Evolutionary conservation across 2,888 invertebrate species (phyloP), one percentile per base, ranked within the genome.

Genomic region (Agrochola circellaris): DNA sequence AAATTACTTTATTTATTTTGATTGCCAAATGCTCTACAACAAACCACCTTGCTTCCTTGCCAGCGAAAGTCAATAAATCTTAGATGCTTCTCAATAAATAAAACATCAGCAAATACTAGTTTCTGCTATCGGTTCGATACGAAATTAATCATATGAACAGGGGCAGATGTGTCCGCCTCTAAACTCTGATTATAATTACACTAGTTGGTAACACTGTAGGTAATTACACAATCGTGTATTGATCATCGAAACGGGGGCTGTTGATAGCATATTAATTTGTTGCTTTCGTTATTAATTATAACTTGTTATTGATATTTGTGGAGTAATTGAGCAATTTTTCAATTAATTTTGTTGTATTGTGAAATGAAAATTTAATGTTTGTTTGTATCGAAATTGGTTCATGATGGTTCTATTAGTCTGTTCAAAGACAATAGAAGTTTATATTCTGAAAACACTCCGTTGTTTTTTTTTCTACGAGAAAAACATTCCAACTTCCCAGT

Each of bases 191-290:
- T 81, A 81, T 79, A 80, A 82, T 76, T 80, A 84, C 45, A 68
- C 66, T 42, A 74, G 45, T 86, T 69, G 56, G 64, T 74, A 72
- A 78, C 78, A 74, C 84, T 56, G 73, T n/a, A n/a, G n/a, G n/a
- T 58, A 77, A 86, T 85, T 88, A 87, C 79, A 85, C 78, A 82
- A 89, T 86, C 82, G 75, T 0, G 68, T 82, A 84, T 83, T 79
- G 88, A 87, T 86, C 73, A 81, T 85, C 70, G 61, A 51, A 84
- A 73, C 82, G 77, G 75, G 69, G 72, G 71, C 61, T 66, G 80
- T 76, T 81, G 85, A 77, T 74, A 76, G 73, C 72, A 54, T 77
- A 89, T 88, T 86, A 87, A 89, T 89, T 85, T 83, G 76, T 79
- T 77, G 67, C 66, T 74, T 71, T 60, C 64, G 8, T 65, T 73